Percentiles rank a stretch among this genome's conserved stretches.
Evolutionary conservation across 2,888 invertebrate species (phyloP).

Genomic region (Acronicta leporina): DNA sequence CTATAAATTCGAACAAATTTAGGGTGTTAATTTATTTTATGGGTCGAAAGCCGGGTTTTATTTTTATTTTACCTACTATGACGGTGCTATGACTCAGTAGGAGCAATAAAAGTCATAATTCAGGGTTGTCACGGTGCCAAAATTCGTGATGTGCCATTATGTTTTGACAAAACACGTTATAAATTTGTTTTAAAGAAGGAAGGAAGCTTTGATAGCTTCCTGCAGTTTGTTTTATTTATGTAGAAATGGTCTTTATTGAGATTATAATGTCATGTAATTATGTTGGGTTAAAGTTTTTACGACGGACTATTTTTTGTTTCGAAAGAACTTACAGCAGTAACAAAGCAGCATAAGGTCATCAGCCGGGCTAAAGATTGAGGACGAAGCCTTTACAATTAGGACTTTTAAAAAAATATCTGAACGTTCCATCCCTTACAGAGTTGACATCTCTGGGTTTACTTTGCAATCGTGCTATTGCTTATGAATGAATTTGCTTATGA

Average conservation of each 20-base stretch:
- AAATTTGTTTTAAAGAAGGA: slow-evolving; percentile 48
- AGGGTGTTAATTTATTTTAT: slow-evolving; percentile 59
- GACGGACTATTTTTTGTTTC: too few species aligned
- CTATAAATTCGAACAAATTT: slow-evolving; percentile 57
- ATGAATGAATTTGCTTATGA: too few species aligned
- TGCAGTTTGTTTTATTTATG: slow-evolving; percentile 44
- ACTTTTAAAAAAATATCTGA: too few species aligned
- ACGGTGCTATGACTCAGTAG: slow-evolving; percentile 24
- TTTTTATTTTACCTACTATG: slow-evolving; percentile 44
- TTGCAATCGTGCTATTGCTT: too few species aligned
- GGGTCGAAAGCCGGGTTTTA: slow-evolving; percentile 48
- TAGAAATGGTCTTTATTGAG: slow-evolving; percentile 28
- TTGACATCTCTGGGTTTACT: too few species aligned
- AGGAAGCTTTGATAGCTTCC: slow-evolving; percentile 58
- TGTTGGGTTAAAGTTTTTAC: not conserved
- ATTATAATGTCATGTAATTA: slow-evolving; percentile 12
- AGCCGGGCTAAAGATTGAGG: too few species aligned
- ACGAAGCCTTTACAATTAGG: too few species aligned
- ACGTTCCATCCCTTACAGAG: too few species aligned
- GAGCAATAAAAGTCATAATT: slow-evolving; percentile 53
- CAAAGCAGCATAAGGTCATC: too few species aligned
- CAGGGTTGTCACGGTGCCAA: slow-evolving; percentile 56
- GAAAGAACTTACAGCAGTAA: too few species aligned
- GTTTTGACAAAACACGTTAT: slow-evolving; percentile 58
- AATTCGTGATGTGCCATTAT: slow-evolving; percentile 51